phyloP scores from a whole-genome alignment of 2,113 vertebrate species.

The Triplophysa dalaica region DNA sequence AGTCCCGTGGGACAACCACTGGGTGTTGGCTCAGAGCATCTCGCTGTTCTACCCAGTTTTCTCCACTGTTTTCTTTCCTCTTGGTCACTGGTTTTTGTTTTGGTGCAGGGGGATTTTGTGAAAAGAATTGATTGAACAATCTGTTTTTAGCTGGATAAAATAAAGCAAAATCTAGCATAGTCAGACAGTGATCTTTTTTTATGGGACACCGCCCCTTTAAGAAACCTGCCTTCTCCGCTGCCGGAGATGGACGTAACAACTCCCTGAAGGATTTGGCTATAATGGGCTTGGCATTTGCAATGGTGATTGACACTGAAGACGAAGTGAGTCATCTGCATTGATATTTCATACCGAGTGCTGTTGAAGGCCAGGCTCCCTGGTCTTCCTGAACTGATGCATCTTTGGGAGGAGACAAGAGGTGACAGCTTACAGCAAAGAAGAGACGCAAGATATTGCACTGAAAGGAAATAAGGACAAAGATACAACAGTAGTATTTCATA shows the following conservation, averaged over 20 bases:
- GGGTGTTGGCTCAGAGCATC: slow-evolving; percentile 30
- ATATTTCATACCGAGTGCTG: slow-evolving; percentile 71
- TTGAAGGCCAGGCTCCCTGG: slow-evolving; percentile 56
- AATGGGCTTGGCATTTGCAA: slow-evolving; percentile 77
- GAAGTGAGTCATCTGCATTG: slow-evolving; percentile 75
- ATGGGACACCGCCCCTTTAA: slow-evolving; percentile 57
- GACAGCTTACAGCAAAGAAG: neutral
- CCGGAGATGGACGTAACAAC: slow-evolving; percentile 66
- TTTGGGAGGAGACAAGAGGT: slow-evolving; percentile 48
- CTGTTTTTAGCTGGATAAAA: slow-evolving; percentile 48
- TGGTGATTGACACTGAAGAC: slow-evolving; percentile 75
- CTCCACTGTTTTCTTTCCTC: slow-evolving; percentile 19
- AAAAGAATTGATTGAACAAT: slow-evolving; percentile 12
- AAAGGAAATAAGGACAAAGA: slow-evolving; percentile 28
- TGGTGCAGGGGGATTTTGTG: neutral
- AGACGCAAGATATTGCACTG: slow-evolving; percentile 2
- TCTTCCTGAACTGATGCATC: slow-evolving; percentile 54
- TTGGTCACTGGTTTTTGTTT: slow-evolving; percentile 42
- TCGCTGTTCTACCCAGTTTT: slow-evolving; percentile 40
- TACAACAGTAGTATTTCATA: neutral
- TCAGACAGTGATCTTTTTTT: slow-evolving; percentile 41
- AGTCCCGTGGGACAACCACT: slow-evolving; percentile 42
- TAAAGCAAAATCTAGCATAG: slow-evolving; percentile 44
- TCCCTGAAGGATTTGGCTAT: slow-evolving; percentile 71
- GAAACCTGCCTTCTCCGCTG: slow-evolving; percentile 50